Evolutionary conservation across 2,113 vertebrate genomes (phyloP), one percentile per base, ranked within the genome.

Genomic region (Potamarius usumacintae): DNA sequence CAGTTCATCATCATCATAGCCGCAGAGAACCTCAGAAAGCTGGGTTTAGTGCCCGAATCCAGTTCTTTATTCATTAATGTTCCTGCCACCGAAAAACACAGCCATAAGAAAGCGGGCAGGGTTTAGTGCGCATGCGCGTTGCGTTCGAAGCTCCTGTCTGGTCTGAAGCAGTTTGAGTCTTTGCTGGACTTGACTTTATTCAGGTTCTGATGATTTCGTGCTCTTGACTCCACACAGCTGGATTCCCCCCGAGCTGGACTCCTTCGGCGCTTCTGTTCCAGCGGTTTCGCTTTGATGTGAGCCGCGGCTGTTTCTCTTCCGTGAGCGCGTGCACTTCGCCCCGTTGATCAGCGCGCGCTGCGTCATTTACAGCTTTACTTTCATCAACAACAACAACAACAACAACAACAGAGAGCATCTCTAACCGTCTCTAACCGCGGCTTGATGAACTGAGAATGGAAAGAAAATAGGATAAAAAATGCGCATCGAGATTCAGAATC

Each of bases 291-390:
- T 42, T 42, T 42, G 42, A 42, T 42, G 42, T 42, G 42, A 34
- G 34, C 42, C 42, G 42, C 42, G 42, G 42, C 65, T 74, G 83
- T 90, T 88, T 74, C 82, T 89, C 82, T 90, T 18, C 83, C 69
- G 79, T 85, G 1, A n/a, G 76, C 34, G 48, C 76, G 27, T 90
- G 89, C 85, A 88, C 91, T 90, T 91, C 90, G 89, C 90, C 87
- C 85, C 53, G 81, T 57, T 77, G 53, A 34, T 55, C 77, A 20
- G 34, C 85, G 9, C 4, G 62, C 55, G 52, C 82, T 90, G 88
- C 89, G 89, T 86, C 91, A 91, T 82, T 81, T 20, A 84, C 30
- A 85, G 76, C 53, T 85, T 60, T 72, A 65, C 63, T 65, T n/a
- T 63, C 3, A 30, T 1, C 60, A 62, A 42, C 34, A 60, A 22